Evolutionary conservation across 1,140 invertebrate genomes (phyloP).

Genomic region (Agrypnia vestita): DNA sequence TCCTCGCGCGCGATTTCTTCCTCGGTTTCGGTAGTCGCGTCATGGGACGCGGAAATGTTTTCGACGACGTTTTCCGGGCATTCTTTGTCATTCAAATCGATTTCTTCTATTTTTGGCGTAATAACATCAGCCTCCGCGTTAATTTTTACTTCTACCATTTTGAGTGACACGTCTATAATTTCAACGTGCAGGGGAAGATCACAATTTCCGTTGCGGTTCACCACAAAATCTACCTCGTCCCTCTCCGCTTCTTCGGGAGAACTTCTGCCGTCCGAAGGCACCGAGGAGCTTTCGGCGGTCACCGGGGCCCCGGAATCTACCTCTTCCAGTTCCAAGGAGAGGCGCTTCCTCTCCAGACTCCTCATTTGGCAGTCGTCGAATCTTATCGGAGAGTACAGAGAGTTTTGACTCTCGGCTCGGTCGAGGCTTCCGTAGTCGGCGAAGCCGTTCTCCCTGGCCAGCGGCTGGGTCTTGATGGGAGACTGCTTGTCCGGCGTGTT

Average conservation of each 20-base stretch:
- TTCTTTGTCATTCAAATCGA: slow-evolving; percentile 11
- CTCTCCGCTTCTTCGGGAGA: slow-evolving; percentile 23
- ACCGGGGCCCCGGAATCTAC: background rate
- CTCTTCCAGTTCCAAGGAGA: slow-evolving; percentile 64
- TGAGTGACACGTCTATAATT: background rate
- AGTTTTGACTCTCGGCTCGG: slow-evolving; percentile 48
- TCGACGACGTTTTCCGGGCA: background rate
- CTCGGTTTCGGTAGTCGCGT: background rate
- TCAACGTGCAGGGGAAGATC: background rate
- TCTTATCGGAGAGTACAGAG: slow-evolving; percentile 69
- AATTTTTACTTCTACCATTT: slow-evolving; percentile 1
- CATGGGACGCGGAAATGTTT: background rate
- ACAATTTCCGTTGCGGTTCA: background rate
- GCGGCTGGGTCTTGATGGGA: slow-evolving; percentile 68
- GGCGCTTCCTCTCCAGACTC: slow-evolving; percentile 59
- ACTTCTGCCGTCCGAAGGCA: slow-evolving; percentile 17
- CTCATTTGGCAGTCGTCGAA: slow-evolving; percentile 71
- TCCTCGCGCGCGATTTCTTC: background rate
- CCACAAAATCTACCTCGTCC: slow-evolving; percentile 28
- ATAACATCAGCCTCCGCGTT: background rate
- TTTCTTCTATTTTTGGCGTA: background rate
- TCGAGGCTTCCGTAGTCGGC: slow-evolving; percentile 64
- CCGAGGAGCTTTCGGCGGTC: background rate
- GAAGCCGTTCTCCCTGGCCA: slow-evolving; percentile 69
- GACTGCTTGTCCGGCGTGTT: slow-evolving; percentile 59